Base-by-base conservation (phyloP, 2,113 vertebrate species). In the Symphodus melops region DNA sequence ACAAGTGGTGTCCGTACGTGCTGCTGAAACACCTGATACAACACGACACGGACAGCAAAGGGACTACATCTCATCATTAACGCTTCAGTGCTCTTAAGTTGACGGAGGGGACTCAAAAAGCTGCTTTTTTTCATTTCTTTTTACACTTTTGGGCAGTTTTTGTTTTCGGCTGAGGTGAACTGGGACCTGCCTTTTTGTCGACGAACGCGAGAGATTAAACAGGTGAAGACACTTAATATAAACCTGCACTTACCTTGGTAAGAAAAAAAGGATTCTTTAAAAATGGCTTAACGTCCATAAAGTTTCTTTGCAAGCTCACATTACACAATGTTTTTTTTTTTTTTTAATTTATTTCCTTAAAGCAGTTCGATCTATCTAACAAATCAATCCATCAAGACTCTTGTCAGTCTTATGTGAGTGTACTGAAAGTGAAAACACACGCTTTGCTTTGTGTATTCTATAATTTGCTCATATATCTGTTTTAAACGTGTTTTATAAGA, bases 1-100 rank as follows among this genome's bases (percentile, higher is more conserved):
- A 72, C 84, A 84, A 86, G 89, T 85, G 83, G 69, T 51, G 73
- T 68, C 42, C 28, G 5, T 8, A 42, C 68, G 69, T 71, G 76
- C 62, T 65, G 57, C 67, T 59, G 25, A n/a, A 6, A 19, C 67
- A 5, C 33, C 42, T 71, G 64, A 77, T 21, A 48, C 42, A 3
- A 5, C 55, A 36, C 41, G 37, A 54, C 16, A 17, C 49, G 5
- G n/a, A 33, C 20, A 20, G 12, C 28, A 39, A 23, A 42, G 56
- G 54, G 56, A 70, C 72, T 23, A 19, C 0, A 28, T 53, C 46
- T 52, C 37, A 17, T 44, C 52, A 37, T 49, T 64, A 12, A 23
- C 3, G 44, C 49, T 5, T 12, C 25, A 12, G 21, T 3, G 16
- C 28, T 44, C 12, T 9, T 9, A 8, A 52, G 4, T 8, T 37